phyloP scores from a whole-genome alignment of 2,797 vertebrate genomes.

The Serranus cabrilla region DNA sequence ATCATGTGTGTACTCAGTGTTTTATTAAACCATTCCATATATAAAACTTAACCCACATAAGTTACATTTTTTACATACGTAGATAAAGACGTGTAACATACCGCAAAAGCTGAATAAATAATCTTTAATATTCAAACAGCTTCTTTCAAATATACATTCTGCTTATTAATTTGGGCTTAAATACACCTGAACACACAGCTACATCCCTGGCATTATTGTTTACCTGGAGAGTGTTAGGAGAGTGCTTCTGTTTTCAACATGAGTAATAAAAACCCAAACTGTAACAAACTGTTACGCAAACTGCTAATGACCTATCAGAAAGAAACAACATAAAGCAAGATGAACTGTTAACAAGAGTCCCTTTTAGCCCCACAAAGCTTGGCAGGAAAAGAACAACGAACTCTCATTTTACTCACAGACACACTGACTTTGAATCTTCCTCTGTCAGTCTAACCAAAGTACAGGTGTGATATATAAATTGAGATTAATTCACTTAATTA shows the following conservation, averaged over 20 bases:
- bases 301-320: slow-evolving; percentile 23
- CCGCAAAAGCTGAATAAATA: slow-evolving; percentile 73
- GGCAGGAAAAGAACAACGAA: not conserved
- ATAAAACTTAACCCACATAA: slow-evolving; percentile 75
- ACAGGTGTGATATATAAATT: not conserved
- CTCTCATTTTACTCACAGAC: not conserved
- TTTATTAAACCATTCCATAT: slow-evolving; percentile 83
- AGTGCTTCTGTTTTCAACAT: not conserved
- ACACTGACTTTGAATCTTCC: not conserved
- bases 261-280: slow-evolving; percentile 19
- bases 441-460: not conserved
- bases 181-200: slow-evolving; percentile 20
- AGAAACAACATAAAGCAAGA: not conserved
- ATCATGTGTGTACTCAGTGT: slow-evolving; percentile 32
- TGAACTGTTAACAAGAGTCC: not conserved
- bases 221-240: slow-evolving; percentile 22
- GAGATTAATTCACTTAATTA: slow-evolving; percentile 9
- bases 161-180: slow-evolving; percentile 35
- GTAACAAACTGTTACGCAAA: slow-evolving; percentile 13
- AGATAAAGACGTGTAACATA: slow-evolving; percentile 68
- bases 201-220: slow-evolving; percentile 6
- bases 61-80: slow-evolving; percentile 70
- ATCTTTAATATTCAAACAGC: slow-evolving; percentile 65
- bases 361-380: slow-evolving; percentile 21
- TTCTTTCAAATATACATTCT: slow-evolving; percentile 49